Evolutionary conservation across 2,797 vertebrate genomes (phyloP), one percentile per base, ranked within the genome.

Genomic region (Semaprochilodus insignis): DNA sequence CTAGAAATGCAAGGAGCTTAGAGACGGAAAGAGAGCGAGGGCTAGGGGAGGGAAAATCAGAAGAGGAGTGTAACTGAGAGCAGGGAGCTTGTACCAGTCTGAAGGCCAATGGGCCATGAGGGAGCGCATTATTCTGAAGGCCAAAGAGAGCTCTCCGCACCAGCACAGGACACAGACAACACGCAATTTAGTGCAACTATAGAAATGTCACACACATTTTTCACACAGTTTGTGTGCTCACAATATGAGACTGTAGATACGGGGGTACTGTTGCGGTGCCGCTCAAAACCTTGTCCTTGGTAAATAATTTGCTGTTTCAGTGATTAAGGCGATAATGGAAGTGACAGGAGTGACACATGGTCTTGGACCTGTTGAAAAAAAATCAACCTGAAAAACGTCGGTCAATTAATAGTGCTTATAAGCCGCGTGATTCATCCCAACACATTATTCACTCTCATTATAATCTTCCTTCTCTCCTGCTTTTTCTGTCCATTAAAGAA

Each of bases 81-180:
- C 34, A 15, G 67, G 65, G 79, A 72, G 70, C 76, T 63, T 27
- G 57, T 72, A 84, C 80, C 79, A 67, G 63, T 70, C 80, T 34
- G 75, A 81, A 83, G 80, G 80, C 78, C 79, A 84, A 25, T 40
- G 44, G 62, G 75, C 70, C 71, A 21, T 81, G 52, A 55, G 54
- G 74, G 80, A 74, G 66, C 48, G 10, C 62, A 70, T 85, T 77
- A 83, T 78, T 83, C 57, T 65, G 74, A 75, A 80, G 81, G 57
- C 77, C 74, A 25, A 16, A 71, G 54, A 40, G 13, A 81, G 54
- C 27, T 75, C 51, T 73, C 25, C n/a, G 51, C 73, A 77, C 23
- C 72, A 84, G 62, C 69, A n/a, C 8, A 48, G 70, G 34, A 48
- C 25, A 70, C 31, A 80, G 73, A 65, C 57, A 65, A 34, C 23